Conservation (phyloP, 1,140 invertebrate genomes). For the Oscheius sp. region DNA sequence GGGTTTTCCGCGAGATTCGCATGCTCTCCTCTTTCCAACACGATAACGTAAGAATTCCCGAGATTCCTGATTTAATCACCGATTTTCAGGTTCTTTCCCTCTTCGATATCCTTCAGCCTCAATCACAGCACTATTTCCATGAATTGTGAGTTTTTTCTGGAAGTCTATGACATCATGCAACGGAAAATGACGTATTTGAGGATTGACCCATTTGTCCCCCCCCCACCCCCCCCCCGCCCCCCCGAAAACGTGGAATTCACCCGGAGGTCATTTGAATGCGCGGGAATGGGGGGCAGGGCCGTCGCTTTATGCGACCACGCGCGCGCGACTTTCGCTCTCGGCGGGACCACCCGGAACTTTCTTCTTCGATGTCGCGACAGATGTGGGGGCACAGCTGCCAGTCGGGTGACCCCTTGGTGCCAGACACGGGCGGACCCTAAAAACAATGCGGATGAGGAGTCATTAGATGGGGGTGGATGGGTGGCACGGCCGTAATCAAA, state of each 20-base stretch:
- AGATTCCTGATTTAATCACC: background rate
- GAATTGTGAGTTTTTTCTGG: constrained; percentile 50
- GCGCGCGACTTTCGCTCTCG: too few species aligned
- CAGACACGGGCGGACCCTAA: constrained; percentile 1
- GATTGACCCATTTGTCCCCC: too few species aligned
- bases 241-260: too few species aligned
- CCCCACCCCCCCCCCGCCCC: too few species aligned
- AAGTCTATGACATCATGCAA: constrained; percentile 7
- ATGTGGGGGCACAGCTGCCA: too few species aligned
- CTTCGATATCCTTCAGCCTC: constrained; percentile 57
- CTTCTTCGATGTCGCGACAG: too few species aligned
- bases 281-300: too few species aligned
- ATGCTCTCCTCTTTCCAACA: constrained; percentile 99
- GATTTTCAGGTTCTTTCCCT: constrained; percentile 49
- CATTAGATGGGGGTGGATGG: constrained; percentile 10
- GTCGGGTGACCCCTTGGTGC: constrained; percentile 3
- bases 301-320: too few species aligned
- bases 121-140: constrained; percentile 61
- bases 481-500: too few species aligned
- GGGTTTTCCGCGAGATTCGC: constrained; percentile 95
- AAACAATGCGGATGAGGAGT: constrained; percentile 12
- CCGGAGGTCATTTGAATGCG: too few species aligned
- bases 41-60: constrained; percentile 79
- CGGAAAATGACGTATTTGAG: background rate
- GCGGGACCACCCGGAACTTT: too few species aligned